Base-by-base conservation (phyloP, 2,113 vertebrate species). In the Puma concolor region DNA sequence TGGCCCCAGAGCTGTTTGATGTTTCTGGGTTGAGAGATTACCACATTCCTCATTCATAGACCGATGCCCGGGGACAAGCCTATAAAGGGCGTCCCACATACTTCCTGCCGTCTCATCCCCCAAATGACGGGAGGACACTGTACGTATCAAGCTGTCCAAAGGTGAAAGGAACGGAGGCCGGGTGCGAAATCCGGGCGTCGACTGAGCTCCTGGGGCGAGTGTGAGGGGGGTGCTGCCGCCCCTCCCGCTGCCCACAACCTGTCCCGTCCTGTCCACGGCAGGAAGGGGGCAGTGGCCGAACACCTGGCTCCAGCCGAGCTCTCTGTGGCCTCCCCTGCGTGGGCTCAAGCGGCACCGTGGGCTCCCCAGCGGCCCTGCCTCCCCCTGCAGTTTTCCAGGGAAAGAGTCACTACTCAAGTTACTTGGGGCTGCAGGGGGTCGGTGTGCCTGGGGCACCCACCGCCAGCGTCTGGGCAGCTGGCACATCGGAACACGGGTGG, bases 401-500 rank as follows among this genome's bases (percentile, higher is more conserved):
- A 85, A 88, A 92, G 93, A 60, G 86, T 79, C 52, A 91, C 44
- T 60, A 80, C 15, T 79, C 77, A 81, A 72, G 54, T 80, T 52
- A 25, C 12, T 16, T 21, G 7, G 57, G 57, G 8, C 21, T 23
- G 57, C 57, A 23, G 57, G 21, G 7, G 7, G 21, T 19, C 17
- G 6, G 17, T 17, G 17, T 17, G 54, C 79, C 87, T 63, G 12
- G 19, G 52, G 84, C 94, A 96, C 83, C 93, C 93, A 71, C 82
- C 2, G 2, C 69, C 71, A 94, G 41, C 94, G 54, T 83, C 63
- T 76, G 82, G 93, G 87, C 44, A 86, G 86, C 67, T 2, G 91
- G 93, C 82, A 76, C 44, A 89, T 87, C 91, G 27, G 88, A 91
- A 86, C 74, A 91, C 88, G 88, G 92, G 54, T 8, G 57, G 57